Base-by-base conservation (phyloP, 2,888 invertebrate species). In the Pyrocoelia pectoralis region DNA sequence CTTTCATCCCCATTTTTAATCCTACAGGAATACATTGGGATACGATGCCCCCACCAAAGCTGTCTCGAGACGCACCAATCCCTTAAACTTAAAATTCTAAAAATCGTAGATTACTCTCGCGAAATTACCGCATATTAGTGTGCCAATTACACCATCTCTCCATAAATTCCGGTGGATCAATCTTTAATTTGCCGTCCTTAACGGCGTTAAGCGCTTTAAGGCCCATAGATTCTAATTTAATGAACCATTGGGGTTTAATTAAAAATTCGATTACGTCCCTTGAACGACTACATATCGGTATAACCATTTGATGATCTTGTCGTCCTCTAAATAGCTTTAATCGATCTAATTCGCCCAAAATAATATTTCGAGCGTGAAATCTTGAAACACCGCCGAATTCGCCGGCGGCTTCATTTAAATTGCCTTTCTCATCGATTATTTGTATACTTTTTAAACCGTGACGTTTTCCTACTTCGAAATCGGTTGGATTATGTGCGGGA, bases 61-160 rank as follows among this genome's bases (percentile, higher is more conserved):
- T 99, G 99, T 1, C 95, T 86, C 0, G 98, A 98, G 62, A 99
- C 94, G 82, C 99, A 99, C 99, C 99, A 99, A 81, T 99, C 98
- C 2, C 97, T 17, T 68, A 56, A 50, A 33, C 5, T 24, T 12
- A 52, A 46, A 41, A 46, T 17, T 17, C 10, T 10, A 46, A 10
- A 46, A 13, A 10, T 15, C n/a, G n/a, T 46, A 9, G 15, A 46
- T 9, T 12, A 14, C 13, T 48, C 15, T 48, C 18, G 18, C 9
- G 8, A 52, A 28, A 66, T 76, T 76, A 87, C 88, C 87, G 85
- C 70, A 97, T 96, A 76, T 94, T 94, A 76, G 93, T 93, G 88
- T 99, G 91, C 98, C 98, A 99, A 76, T 91, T 88, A 80, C 89
- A 91, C 99, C 99, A 99, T 28, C 89, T 94, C 83, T 94, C 95